A percentile compares a stretch with the other conserved stretches of the same genome.
phyloP scores from a whole-genome alignment of 2,113 vertebrate species.

The Apodemus speciosus region DNA sequence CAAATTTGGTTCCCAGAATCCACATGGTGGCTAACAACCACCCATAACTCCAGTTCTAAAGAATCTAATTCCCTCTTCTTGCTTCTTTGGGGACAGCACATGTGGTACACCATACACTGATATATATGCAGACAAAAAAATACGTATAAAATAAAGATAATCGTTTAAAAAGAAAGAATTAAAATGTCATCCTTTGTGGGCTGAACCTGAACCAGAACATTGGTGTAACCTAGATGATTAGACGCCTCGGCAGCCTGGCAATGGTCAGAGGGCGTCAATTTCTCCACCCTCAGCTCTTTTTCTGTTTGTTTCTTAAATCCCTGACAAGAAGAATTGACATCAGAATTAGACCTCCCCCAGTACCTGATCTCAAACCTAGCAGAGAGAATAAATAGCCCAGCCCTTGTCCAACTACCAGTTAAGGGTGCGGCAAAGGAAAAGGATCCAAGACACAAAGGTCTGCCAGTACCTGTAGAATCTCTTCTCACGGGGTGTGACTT shows the following conservation, averaged over 20 bases:
- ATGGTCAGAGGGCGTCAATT: constrained; percentile 9
- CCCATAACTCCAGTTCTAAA: background rate
- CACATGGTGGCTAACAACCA: background rate
- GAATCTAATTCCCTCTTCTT: background rate
- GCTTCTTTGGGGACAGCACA: background rate
- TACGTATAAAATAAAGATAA: background rate
- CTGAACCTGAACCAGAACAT: background rate
- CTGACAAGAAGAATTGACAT: constrained; percentile 37
- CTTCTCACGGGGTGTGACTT: constrained; percentile 32
- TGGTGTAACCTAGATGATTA: constrained; percentile 43
- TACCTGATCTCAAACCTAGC: background rate
- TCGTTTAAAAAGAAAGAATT: background rate
- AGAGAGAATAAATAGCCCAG: background rate
- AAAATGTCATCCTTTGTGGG: background rate
- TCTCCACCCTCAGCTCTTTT: constrained; percentile 51
- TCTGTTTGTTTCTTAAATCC: constrained; percentile 63
- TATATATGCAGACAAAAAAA: background rate
- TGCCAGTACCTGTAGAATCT: background rate
- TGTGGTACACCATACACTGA: background rate
- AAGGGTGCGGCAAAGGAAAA: constrained; percentile 23
- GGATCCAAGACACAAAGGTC: background rate
- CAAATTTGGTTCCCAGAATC: background rate
- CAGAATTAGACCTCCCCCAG: constrained; percentile 25
- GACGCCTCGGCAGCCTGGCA: constrained; percentile 21
- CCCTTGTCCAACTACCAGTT: constrained; percentile 6